phyloP scores from a whole-genome alignment of 2,797 vertebrate genomes.

The Luscinia luscinia region DNA sequence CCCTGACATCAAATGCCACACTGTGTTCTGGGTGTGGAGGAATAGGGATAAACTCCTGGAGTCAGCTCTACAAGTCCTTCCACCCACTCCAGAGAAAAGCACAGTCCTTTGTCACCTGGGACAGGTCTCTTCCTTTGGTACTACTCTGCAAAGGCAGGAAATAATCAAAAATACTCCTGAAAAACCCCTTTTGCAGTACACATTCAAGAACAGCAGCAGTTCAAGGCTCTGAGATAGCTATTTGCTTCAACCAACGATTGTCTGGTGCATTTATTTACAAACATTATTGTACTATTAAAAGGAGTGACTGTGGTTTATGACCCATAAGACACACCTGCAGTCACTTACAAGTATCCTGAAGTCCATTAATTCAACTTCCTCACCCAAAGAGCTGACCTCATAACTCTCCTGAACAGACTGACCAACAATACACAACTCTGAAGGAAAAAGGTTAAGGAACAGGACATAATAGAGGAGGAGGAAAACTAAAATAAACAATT shows the following conservation, averaged over 20 bases:
- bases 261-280: neutral
- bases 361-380: neutral
- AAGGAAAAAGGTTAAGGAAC: neutral
- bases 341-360: neutral
- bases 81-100: neutral
- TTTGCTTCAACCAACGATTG: neutral
- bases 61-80: neutral
- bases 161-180: neutral
- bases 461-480: rapidly evolving
- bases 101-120: neutral
- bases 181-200: neutral
- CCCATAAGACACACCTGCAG: neutral
- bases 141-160: neutral
- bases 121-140: neutral
- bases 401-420: neutral
- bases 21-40: neutral
- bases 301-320: neutral
- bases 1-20: neutral
- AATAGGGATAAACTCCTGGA: neutral
- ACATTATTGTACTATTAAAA: no score
- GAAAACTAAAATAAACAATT: neutral
- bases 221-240: neutral
- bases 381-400: neutral
- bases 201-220: neutral
- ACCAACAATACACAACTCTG: neutral